These are phyloP conservation scores for Nephrotoma guestfalica DNA, from an alignment of 2,888 invertebrate genomes.

Conservation along the genomic window DNA sequence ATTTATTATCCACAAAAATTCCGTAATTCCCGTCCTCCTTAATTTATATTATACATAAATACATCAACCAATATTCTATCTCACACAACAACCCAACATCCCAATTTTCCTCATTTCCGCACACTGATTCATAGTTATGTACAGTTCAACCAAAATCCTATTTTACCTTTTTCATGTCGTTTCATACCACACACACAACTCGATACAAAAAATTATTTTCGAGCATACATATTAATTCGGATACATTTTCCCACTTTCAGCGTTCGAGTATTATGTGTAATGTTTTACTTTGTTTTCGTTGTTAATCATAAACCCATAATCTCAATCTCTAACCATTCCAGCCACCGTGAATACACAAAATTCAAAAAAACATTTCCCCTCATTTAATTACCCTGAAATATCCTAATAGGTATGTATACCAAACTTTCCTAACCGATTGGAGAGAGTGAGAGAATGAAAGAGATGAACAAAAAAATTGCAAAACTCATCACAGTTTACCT, in stretches of 20 bases:
- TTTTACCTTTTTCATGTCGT: background rate
- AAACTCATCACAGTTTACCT: background rate
- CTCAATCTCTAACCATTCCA: background rate
- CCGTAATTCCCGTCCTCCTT: background rate
- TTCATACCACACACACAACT: background rate
- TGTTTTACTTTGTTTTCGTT: background rate
- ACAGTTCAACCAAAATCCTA: background rate
- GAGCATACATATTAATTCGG: background rate
- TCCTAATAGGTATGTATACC: background rate
- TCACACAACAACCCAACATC: background rate
- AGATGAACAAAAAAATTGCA: background rate
- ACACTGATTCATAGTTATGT: background rate
- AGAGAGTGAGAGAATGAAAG: background rate
- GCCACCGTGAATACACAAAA: background rate
- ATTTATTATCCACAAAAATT: conserved; percentile 1
- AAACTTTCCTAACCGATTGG: background rate
- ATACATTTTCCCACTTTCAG: background rate
- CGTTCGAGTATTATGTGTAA: background rate
- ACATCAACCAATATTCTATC: background rate
- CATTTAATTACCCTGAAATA: background rate
- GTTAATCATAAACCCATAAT: background rate
- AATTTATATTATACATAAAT: background rate
- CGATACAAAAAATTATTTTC: background rate
- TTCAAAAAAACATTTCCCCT: background rate
- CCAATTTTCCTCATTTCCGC: background rate